These are phyloP conservation scores for Albula glossodonta DNA, from an alignment of 2,113 vertebrate species.

Conservation along the genomic window DNA sequence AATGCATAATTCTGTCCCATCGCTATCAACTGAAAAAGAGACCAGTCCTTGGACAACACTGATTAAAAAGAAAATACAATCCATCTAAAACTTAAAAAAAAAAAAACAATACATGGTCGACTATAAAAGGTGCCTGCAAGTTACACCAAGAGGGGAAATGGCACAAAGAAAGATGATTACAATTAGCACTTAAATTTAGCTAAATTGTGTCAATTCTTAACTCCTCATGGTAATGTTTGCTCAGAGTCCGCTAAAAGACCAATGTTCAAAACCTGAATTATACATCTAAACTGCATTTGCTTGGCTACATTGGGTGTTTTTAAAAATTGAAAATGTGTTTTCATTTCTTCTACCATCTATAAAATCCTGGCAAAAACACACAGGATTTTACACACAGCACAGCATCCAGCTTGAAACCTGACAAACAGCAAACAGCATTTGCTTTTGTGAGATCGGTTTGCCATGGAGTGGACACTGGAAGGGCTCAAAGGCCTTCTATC, in stretches of 20 bases:
- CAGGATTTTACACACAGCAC: background rate
- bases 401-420: background rate
- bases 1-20: background rate
- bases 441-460: background rate
- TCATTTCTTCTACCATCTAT: background rate
- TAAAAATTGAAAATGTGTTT: background rate
- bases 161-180: background rate
- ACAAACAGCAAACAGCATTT: background rate
- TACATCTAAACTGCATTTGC: background rate
- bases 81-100: background rate
- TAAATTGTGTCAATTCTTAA: constrained; percentile 6
- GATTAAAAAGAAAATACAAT: background rate
- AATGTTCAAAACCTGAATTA: background rate
- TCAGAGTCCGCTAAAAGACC: background rate
- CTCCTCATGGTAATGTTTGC: background rate
- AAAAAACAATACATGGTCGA: background rate
- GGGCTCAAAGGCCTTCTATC: background rate
- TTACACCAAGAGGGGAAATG: background rate
- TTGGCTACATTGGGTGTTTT: background rate
- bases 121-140: background rate
- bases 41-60: background rate
- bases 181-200: too few relatives aligned
- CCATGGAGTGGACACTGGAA: background rate
- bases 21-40: background rate
- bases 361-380: background rate